phyloP scores from a whole-genome alignment of 2,797 vertebrate species.

The Etheostoma nigrum region DNA sequence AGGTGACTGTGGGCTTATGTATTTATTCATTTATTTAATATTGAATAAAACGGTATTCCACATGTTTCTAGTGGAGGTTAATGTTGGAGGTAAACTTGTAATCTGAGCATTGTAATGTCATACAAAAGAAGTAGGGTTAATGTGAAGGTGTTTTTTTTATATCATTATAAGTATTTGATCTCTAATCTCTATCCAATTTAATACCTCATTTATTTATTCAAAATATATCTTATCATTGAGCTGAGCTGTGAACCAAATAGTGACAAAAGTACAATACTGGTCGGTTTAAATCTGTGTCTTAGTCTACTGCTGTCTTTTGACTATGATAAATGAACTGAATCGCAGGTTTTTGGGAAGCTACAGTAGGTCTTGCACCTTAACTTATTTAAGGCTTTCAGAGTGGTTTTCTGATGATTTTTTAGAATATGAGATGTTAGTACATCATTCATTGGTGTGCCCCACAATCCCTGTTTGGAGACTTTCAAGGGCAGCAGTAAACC shows the following conservation, averaged over 20 bases:
- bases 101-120: neutral
- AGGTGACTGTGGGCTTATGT: too few species aligned
- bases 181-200: too few species aligned
- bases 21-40: too few species aligned
- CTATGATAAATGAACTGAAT: neutral
- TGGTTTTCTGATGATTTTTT: slow-evolving; percentile 4
- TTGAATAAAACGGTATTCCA: too few species aligned
- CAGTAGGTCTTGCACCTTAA: neutral
- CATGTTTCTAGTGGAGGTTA: neutral
- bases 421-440: neutral
- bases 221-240: too few species aligned
- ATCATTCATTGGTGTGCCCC: neutral
- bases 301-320: neutral
- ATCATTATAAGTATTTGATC: neutral
- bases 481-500: slow-evolving; percentile 29
- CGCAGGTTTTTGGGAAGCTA: neutral
- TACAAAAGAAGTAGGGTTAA: neutral
- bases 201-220: too few species aligned
- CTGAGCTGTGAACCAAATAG: too few species aligned
- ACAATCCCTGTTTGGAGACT: slow-evolving; percentile 33
- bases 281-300: neutral
- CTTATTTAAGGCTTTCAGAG: neutral
- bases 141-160: neutral
- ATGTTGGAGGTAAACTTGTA: neutral
- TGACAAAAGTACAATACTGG: too few species aligned